Conservation (phyloP, 2,888 invertebrate species). For the Mechanitis mazaeus region DNA sequence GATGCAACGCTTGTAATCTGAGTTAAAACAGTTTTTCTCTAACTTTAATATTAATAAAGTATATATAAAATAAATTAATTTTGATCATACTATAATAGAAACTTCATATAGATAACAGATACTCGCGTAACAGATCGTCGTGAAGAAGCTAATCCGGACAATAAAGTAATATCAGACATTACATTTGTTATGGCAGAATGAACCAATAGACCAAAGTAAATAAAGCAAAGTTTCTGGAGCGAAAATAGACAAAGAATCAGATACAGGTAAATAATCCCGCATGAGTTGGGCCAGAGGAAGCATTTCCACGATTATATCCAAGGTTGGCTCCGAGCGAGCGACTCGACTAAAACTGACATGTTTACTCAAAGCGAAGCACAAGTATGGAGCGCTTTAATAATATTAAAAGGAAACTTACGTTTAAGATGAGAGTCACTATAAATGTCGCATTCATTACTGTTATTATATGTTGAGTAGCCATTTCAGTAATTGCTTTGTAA, state of each 20-base stretch:
- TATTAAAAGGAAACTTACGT: constrained; percentile 25
- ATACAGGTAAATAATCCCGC: constrained; percentile 70
- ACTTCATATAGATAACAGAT: constrained; percentile 19
- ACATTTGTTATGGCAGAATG: constrained; percentile 66
- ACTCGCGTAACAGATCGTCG: constrained; percentile 36
- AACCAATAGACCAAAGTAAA: constrained; percentile 68
- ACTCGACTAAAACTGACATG: constrained; percentile 42
- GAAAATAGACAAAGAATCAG: constrained; percentile 71
- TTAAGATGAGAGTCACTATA: constrained; percentile 13
- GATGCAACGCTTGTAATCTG: too few species aligned
- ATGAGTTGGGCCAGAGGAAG: constrained; percentile 54
- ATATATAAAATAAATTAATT: too few species aligned
- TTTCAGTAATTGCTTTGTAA: constrained; percentile 4
- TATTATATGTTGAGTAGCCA: constrained; percentile 1
- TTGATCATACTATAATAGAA: constrained; percentile 12
- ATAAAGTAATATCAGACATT: constrained; percentile 62
- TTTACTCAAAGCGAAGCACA: constrained; percentile 35
- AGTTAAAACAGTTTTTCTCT: too few species aligned
- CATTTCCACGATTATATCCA: constrained; percentile 53
- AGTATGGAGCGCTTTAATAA: constrained; percentile 26
- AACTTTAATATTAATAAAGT: too few species aligned
- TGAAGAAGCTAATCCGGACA: constrained; percentile 55
- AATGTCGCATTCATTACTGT: constrained; percentile 10
- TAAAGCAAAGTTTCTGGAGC: constrained; percentile 66
- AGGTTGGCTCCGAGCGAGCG: constrained; percentile 44